Base-by-base conservation (phyloP, 2,888 invertebrate genomes). In the Eumerus sabulonum region DNA sequence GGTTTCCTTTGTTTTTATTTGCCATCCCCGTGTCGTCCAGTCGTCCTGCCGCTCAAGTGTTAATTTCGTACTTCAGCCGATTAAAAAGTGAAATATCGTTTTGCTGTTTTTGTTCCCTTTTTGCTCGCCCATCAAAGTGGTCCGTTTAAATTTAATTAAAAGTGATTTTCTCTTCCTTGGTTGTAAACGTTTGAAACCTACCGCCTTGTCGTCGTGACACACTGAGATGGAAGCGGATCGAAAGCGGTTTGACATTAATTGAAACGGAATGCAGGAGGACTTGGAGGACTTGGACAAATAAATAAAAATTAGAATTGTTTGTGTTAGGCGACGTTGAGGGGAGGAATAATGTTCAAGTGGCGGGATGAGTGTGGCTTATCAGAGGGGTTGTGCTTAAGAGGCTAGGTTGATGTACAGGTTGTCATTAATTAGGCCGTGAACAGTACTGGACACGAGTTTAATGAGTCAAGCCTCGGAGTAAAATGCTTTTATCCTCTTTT, bases 21-120 rank as follows among this genome's bases (percentile, higher is more conserved):
- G 16, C 36, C 40, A 9, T 35, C 27, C 45, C 14, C 27, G 16
- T 16, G 17, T 27, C 36, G n/a, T 19, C 53, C 40, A 67, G 56
- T 57, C 63, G 67, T 19, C 53, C 40, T 73, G 56, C 62, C 63
- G 67, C 60, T 79, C 64, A 64, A 70, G 63, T 79, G 73, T 79
- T 79, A 79, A 79, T 79, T 79, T 74, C 64, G 60, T 79, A 63
- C 70, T 79, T 77, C 54, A 74, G 79, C 64, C 79, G 79, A 79
- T 79, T 79, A 74, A 79, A 79, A 79, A 74, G 79, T 79, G 79
- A 79, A 79, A 79, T 79, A 79, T 76, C 59, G 77, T 74, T 73
- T 66, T 71, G 44, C 12, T 57, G 44, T 67, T 60, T 71, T 47
- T 48, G 66, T 19, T 48, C 35, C 12, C 42, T 59, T 9, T 44